Evolutionary conservation across 2,888 invertebrate species (phyloP), one percentile per base, ranked within the genome.

Genomic region (Tricholauxania praeusta): DNA sequence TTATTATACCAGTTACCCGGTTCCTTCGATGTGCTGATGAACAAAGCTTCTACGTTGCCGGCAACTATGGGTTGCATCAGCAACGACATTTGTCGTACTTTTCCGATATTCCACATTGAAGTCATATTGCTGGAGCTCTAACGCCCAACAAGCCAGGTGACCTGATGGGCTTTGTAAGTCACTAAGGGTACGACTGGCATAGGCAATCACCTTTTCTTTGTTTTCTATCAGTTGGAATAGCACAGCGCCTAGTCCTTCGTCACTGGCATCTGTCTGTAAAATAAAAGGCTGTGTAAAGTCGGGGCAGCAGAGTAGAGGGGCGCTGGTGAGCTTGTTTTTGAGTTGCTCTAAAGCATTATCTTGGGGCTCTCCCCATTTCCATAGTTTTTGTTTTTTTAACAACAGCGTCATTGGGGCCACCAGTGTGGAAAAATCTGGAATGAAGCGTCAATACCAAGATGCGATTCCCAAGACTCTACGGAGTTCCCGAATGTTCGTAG

Each of bases 131-230:
- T 66, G 52, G 3, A 68, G 47, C 57, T 69, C 64, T 1, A 72
- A 32, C 1, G 59, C 62, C 65, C 74, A 74, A 10, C 72, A 47
- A 14, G 70, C 72, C 4, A 74, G 12, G 17, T 69, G 62, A 4
- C 72, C 71, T 3, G 63, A 32, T 3, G 74, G 74, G 52, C 65
- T 70, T 32, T 72, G 71, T 14, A 71, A 12, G 32, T 7, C 7
- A 32, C 7, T 32, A 7, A 32, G 32, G 4, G 32, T 32, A 7
- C 32, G 32, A 48, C 65, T 51, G 17, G 65, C 51, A 51, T 48
- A 49, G n/a, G 65, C 15, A 10, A 49, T 6, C 10, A 19, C 48
- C 5, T 47, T n/a, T 17, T 65, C 65, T n/a, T 51, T 14, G 3
- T 3, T 17, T 12, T n/a, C n/a, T n/a, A n/a, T n/a, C n/a, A n/a